A percentile compares a stretch with the other conserved stretches of the same genome.
These are phyloP conservation scores for Pholis gunnellus DNA, from an alignment of 2,113 vertebrate genomes.

Conservation along the genomic window DNA sequence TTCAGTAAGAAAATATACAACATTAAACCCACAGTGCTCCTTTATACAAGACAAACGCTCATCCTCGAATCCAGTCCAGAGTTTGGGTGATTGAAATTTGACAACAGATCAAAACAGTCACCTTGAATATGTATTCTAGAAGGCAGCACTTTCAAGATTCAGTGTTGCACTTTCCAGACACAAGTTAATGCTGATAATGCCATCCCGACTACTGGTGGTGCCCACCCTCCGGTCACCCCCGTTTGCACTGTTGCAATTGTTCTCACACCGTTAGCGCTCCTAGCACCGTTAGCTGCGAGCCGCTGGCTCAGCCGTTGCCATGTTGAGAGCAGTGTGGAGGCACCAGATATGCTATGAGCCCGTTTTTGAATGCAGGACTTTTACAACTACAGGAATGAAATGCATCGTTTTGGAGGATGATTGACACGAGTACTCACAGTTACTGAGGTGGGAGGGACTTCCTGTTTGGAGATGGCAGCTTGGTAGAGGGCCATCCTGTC, in stretches of 20 bases:
- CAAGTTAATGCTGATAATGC: too few species aligned
- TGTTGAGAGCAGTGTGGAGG: too few species aligned
- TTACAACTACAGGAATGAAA: background rate
- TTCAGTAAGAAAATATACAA: background rate
- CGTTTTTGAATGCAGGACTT: too few species aligned
- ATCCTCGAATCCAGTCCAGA: background rate
- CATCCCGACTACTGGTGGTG: too few species aligned
- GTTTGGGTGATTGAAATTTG: constrained; percentile 11
- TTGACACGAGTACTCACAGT: constrained; percentile 64
- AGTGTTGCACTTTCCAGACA: too few species aligned
- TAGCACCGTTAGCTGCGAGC: too few species aligned
- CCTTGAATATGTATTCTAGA: background rate
- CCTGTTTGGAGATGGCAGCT: constrained; percentile 92
- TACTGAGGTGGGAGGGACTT: constrained; percentile 61
- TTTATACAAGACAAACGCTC: background rate
- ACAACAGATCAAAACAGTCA: background rate
- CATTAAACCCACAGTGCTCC: background rate
- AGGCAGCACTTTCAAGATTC: too few species aligned
- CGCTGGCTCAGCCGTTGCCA: too few species aligned
- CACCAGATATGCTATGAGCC: too few species aligned
- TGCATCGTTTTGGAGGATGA: background rate
- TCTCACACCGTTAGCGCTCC: too few species aligned
- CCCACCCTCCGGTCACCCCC: too few species aligned
- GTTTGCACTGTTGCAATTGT: too few species aligned
- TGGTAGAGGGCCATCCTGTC: constrained; percentile 96